These are phyloP conservation scores for Diadema setosum DNA, from an alignment of 35 echinoderm and acorn worm genomes.

Conservation along the genomic window DNA sequence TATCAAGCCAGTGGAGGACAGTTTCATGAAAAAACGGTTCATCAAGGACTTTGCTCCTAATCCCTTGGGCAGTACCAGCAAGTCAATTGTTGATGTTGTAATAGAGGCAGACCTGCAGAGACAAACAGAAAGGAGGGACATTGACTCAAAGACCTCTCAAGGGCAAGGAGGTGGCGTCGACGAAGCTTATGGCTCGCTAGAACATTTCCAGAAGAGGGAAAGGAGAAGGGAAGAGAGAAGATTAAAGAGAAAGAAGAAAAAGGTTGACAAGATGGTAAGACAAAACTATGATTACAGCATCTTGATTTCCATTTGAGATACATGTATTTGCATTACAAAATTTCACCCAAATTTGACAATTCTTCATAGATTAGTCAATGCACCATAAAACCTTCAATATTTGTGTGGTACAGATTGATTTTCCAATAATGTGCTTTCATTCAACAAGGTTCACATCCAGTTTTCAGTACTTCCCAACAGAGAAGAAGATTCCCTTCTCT, in stretches of 20 bases:
- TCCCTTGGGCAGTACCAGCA: background rate
- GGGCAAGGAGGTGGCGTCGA: background rate
- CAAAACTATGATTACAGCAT: background rate
- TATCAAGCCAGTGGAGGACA: background rate
- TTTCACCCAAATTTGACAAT: background rate
- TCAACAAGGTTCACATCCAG: background rate
- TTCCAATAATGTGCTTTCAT: background rate
- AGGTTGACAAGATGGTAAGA: slow-evolving; percentile 62
- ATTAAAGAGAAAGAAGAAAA: slow-evolving; percentile 62
- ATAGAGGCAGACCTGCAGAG: background rate
- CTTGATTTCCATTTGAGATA: background rate
- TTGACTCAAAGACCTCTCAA: background rate
- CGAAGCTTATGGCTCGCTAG: background rate
- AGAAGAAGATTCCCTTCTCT: too few relatives aligned
- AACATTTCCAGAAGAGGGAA: slow-evolving; percentile 43
- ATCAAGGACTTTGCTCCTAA: background rate
- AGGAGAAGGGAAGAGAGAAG: slow-evolving; percentile 60
- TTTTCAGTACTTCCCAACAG: too few relatives aligned
- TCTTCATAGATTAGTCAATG: background rate
- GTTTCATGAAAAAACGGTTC: too few relatives aligned
- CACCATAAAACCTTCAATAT: background rate
- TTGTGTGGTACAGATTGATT: background rate
- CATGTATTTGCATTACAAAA: background rate
- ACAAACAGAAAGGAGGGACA: background rate
- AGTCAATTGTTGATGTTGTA: background rate